Conservation (phyloP, 2,888 invertebrate genomes). For the Myopa testacea region DNA sequence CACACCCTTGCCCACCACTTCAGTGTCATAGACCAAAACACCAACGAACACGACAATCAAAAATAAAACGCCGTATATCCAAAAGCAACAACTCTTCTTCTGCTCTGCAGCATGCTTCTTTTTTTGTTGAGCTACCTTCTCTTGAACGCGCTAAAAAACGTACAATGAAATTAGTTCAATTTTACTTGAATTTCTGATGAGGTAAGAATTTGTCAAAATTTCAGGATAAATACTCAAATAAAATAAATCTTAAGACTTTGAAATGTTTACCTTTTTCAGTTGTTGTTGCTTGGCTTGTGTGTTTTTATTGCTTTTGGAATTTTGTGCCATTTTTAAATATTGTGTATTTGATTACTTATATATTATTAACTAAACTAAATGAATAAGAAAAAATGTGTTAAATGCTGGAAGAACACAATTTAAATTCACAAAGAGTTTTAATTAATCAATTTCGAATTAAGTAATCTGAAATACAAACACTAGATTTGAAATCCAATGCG, state of each 20-base stretch:
- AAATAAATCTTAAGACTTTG: constrained; percentile 13
- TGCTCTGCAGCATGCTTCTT: constrained; percentile 60
- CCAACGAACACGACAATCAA: constrained; percentile 73
- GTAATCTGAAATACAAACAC: too few relatives aligned
- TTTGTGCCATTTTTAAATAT: constrained; percentile 64
- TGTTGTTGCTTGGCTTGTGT: constrained; percentile 65
- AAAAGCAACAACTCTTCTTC: constrained; percentile 72
- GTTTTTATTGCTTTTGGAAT: constrained; percentile 65
- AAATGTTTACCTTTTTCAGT: constrained; percentile 62
- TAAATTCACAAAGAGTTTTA: too few relatives aligned
- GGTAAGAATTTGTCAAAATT: background rate
- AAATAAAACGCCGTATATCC: constrained; percentile 75
- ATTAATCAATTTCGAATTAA: too few relatives aligned
- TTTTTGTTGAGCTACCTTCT: constrained; percentile 60
- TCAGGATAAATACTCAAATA: constrained; percentile 20
- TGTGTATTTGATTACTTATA: background rate
- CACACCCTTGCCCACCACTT: constrained; percentile 74
- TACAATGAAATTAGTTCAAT: constrained; percentile 2
- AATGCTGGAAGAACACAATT: too few relatives aligned
- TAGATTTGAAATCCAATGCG: too few relatives aligned
- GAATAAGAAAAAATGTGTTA: background rate
- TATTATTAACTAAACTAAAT: constrained; percentile 12
- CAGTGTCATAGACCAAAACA: constrained; percentile 75
- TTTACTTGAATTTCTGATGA: background rate
- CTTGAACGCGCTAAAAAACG: constrained; percentile 57